Base-by-base conservation (phyloP, 2,797 vertebrate species). In the Chiloscyllium punctatum region DNA sequence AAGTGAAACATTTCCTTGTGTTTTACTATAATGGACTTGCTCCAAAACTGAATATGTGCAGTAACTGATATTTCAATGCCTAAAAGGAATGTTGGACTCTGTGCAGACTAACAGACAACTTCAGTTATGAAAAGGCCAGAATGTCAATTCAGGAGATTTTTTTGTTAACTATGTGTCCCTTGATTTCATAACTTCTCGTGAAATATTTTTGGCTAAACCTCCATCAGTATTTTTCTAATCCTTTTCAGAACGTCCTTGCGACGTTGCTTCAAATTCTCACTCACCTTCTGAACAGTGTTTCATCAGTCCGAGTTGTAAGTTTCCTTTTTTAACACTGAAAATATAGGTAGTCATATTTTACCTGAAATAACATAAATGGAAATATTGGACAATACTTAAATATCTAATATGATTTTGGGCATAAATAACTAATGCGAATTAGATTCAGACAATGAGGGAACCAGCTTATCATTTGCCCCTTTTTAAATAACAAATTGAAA, bases 71-170 rank as follows among this genome's bases (percentile, higher is more conserved):
- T 33, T 7, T 68, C 37, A 42, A 42, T 82, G 42, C 42, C 37
- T 37, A 79, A 79, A 79, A 79, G 15, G 33, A 79, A 7, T 62
- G 57, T n/a, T 33, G 66, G 57, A 13, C 11, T 13, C 69, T 16
- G 27, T 42, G 66, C 71, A n/a, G 37, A 69, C 18, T 48, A n/a
- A 25, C 27, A 25, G 30, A 23, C 69, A n/a, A 16, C 37, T 72
- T 72, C 69, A 71, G 33, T 71, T 71, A 69, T 48, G 18, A 23
- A 71, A 94, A 48, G 16, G n/a, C 37, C 57, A 91, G 6, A 92
- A 92, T 37, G 21, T 66, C 18, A 92, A 69, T 92, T 92, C n/a
- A 92, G 42, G n/a, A n/a, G 82, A 71, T 72, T 53, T 94, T 94
- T 92, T 69, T 94, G 16, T 62, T 27, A 33, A 66, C 15, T 37